These are phyloP conservation scores for Enteromius anoplus DNA, from an alignment of 2,797 vertebrate species.

Conservation along the genomic window DNA sequence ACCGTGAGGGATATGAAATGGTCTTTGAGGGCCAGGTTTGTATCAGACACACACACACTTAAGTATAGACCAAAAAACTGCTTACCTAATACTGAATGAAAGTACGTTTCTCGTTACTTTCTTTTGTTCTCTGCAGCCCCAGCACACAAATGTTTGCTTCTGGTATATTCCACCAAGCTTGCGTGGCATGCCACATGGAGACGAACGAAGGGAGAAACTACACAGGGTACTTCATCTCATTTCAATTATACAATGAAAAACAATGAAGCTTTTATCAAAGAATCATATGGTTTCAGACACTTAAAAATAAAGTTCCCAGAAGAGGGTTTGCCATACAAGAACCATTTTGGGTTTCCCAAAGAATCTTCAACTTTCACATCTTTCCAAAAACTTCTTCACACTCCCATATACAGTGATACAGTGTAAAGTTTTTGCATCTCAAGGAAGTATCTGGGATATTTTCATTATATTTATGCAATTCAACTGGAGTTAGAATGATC, in stretches of 20 bases:
- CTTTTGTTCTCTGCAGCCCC: slow-evolving; percentile 79
- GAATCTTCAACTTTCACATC: not conserved
- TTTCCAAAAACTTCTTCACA: too few species aligned
- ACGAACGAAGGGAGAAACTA: slow-evolving; percentile 88
- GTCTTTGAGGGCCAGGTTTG: slow-evolving; percentile 94
- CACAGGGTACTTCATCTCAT: slow-evolving; percentile 80
- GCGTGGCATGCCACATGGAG: slow-evolving; percentile 85
- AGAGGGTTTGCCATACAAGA: not conserved
- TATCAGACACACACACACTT: not conserved
- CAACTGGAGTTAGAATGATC: too few species aligned
- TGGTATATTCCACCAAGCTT: slow-evolving; percentile 97
- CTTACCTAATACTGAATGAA: not conserved
- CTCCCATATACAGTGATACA: too few species aligned
- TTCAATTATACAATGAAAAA: not conserved
- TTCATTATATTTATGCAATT: too few species aligned
- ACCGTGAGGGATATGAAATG: slow-evolving; percentile 95
- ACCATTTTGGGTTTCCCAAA: not conserved
- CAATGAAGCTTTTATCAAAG: not conserved
- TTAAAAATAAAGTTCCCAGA: not conserved
- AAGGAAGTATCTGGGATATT: too few species aligned
- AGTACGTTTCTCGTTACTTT: slow-evolving; percentile 1
- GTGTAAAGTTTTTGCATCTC: too few species aligned
- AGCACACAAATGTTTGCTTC: slow-evolving; percentile 98
- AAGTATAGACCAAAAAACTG: not conserved
- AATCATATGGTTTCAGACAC: not conserved